These are phyloP conservation scores for Marisa cornuarietis DNA, from an alignment of 1,140 invertebrate species.

Conservation along the genomic window DNA sequence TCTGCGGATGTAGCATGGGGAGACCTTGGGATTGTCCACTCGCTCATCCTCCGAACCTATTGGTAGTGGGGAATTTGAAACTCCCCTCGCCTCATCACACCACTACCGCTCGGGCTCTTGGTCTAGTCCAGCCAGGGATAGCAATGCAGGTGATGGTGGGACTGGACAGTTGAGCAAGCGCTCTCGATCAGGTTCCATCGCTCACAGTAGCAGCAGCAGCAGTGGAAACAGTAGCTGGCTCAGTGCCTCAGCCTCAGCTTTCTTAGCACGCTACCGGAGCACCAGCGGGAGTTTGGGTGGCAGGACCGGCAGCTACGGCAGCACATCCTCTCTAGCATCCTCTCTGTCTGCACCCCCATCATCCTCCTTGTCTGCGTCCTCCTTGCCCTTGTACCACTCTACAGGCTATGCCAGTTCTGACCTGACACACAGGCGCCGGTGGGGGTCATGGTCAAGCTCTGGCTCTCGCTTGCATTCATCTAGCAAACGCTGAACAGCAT, in stretches of 20 bases:
- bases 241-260: background rate
- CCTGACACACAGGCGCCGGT: background rate
- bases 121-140: too few relatives aligned
- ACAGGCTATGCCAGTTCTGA: background rate
- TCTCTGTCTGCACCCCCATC: background rate
- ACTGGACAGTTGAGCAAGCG: background rate
- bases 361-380: background rate
- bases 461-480: background rate
- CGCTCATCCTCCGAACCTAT: too few relatives aligned
- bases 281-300: background rate
- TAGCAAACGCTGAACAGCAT: background rate
- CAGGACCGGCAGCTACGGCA: background rate
- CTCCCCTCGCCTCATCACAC: too few relatives aligned
- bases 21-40: too few relatives aligned
- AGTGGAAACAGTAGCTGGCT: background rate
- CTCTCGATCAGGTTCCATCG: constrained; percentile 1
- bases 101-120: too few relatives aligned
- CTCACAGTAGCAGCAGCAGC: background rate
- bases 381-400: background rate
- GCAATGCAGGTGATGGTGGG: too few relatives aligned
- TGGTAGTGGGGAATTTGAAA: too few relatives aligned
- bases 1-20: too few relatives aligned
- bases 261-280: background rate
- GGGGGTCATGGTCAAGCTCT: constrained; percentile 20
- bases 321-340: background rate